Base-by-base conservation (phyloP, 1,140 invertebrate species). In the Rhagoletis zephyria region DNA sequence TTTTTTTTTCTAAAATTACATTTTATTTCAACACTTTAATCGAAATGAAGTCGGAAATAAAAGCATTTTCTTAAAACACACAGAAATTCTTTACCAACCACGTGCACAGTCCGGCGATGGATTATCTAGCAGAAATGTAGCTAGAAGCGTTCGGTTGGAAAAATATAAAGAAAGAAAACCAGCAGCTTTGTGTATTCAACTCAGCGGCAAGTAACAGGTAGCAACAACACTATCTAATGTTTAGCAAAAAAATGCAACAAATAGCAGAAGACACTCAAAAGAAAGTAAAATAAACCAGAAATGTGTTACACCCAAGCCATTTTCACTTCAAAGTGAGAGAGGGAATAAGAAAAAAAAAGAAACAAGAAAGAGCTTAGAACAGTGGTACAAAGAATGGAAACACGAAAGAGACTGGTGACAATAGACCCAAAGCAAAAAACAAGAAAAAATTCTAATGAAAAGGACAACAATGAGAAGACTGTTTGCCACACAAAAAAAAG, bases 401-500 rank as follows among this genome's bases (percentile, higher is more conserved):
- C n/a, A 51, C 19, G 74, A 42, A 12, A 81, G 45, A 59, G 56
- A 56, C 45, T 56, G n/a, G 19, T 56, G n/a, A 81, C 74, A 81
- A 81, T 48, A 81, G n/a, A 56, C n/a, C 16, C 14, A 56, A 81
- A 81, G 74, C 51, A 81, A n/a, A 56, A 81, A 81, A 40, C 7
- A 81, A 63, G 12, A 63, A 63, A 4, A 63, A 81, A 81, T 81
- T 48, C n/a, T 19, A 81, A 56, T 56, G 74, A 59, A 81, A 74
- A 81, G 74, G 48, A 81, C 74, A 81, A 59, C 48, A 81, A 81
- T n/a, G 16, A 42, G 45, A 81, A 81, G 48, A 81, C 56, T 81
- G 45, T 59, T 6, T 48, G n/a, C 5, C 45, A 51, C n/a, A 70
- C 19, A 56, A 56, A 56, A 56, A 56, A 5, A 56, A 30, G 65